These are phyloP conservation scores for Oophaga sylvatica DNA, from an alignment of 2,797 vertebrate genomes.

Conservation along the genomic window DNA sequence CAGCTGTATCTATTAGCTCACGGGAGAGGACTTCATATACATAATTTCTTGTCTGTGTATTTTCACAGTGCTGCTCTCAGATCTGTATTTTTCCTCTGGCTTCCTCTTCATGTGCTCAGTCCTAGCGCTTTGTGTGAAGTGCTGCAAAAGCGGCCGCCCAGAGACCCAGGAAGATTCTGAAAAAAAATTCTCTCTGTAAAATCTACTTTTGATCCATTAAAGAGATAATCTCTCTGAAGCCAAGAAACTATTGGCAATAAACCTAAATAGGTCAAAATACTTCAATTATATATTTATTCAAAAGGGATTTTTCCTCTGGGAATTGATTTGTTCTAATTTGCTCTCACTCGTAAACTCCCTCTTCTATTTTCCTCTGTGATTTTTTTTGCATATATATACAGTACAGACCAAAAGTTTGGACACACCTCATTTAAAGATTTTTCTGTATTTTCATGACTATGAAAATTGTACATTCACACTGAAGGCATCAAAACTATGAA, in stretches of 20 bases:
- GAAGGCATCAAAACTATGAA: no score
- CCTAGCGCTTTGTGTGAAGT: slow-evolving; percentile 2
- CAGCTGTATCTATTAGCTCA: slow-evolving; percentile 15
- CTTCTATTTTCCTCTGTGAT: not conserved
- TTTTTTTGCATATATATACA: no score
- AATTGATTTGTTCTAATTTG: not conserved
- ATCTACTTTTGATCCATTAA: slow-evolving; percentile 18
- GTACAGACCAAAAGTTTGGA: no score
- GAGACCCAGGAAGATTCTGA: slow-evolving; percentile 14
- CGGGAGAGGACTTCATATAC: slow-evolving; percentile 16
- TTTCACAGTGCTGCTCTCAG: slow-evolving; percentile 21
- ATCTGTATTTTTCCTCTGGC: slow-evolving; percentile 32
- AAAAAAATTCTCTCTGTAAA: slow-evolving; percentile 2
- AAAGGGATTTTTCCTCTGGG: not conserved
- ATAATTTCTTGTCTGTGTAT: slow-evolving; percentile 29
- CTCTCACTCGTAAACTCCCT: not conserved
- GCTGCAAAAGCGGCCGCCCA: slow-evolving; percentile 6
- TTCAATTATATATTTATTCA: slow-evolving; percentile 7
- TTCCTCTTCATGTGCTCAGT: slow-evolving; percentile 21
- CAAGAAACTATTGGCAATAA: slow-evolving; percentile 23
- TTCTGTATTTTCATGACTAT: no score
- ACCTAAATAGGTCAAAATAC: slow-evolving; percentile 11
- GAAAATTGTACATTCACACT: no score
- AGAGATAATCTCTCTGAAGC: slow-evolving; percentile 24
- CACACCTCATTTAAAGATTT: no score